Evolutionary conservation across 2,113 vertebrate species (phyloP), one percentile per base, ranked within the genome.

Genomic region (Halichoeres trimaculatus): DNA sequence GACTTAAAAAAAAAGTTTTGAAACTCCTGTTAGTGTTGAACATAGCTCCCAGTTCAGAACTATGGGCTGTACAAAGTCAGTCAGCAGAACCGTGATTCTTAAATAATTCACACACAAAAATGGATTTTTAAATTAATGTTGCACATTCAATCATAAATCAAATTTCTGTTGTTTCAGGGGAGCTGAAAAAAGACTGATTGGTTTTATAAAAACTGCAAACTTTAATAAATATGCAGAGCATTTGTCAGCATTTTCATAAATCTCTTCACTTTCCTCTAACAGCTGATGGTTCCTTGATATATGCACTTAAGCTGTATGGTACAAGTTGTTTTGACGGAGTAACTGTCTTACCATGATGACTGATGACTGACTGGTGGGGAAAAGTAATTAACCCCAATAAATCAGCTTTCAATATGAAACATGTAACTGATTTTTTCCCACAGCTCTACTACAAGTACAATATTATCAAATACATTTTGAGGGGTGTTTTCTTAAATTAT

Each of bases 41-140:
- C 8, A 45, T 10, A 13, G 48, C 41, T 64, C 5, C 47, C 60
- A 50, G 41, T 7, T 40, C 4, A 26, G 23, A 16, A 34, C 16
- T 17, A 20, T 1, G 1, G 26, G 45, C 9, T 66, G 30, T 19
- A 47, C 16, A 55, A 52, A 76, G 56, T 80, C 47, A 72, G 5
- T 61, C 36, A 59, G 61, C 43, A 45, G n/a, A 20, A 34, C 50
- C 58, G 62, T 23, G 36, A 62, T 47, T 52, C 43, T 61, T 40
- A 20, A 47, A 65, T 59, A 34, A 70, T 60, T 59, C 64, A 64
- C n/a, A 14, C 23, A 17, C 13, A 48, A 20, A 36, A 55, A 55
- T 26, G 9, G 4, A 24, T 60, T 34, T 5, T 38, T 50, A 61
- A 38, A 16, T 45, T 38, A 7, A 75, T 36, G 23, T 23, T 16